Base-by-base conservation (phyloP, 1,140 invertebrate genomes). In the Nomia melanderi region DNA sequence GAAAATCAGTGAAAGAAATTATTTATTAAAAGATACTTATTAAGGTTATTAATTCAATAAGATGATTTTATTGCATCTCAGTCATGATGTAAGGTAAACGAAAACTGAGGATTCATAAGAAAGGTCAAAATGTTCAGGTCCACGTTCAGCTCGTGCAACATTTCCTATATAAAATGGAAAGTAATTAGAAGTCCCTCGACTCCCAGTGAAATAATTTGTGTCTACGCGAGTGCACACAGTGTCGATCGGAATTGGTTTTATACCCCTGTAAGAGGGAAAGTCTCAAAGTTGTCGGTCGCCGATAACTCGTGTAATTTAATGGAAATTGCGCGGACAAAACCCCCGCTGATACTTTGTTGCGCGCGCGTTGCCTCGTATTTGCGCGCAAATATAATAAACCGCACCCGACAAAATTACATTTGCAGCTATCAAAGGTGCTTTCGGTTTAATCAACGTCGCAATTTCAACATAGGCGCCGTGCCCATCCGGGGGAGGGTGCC, bases 331-430 rank as follows among this genome's bases (percentile, higher is more conserved):
- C 2, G 25, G 14, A 41, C 20, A 57, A 23, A 7, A 12, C 9
- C 25, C 9, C 25, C 9, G 36, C 31, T 25, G 2, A 33, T 56
- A 53, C 14, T 56, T 44, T 56, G 62, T 33, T 20, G 17, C 29
- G 17, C 29, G 12, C 5, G 27, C 25, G 64, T 63, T 36, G 27
- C 41, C 54, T 66, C 65, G 63, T 74, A 41, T 74, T 66, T 66
- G 47, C 11, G 9, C 50, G 50, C 9, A 66, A 66, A 74, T 39
- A 74, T 14, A 50, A 50, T 50, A 50, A 50, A 50, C 47, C 47
- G 47, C 47, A 50, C 47, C 47, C n/a, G 47, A n/a, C 20, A n/a
- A 74, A 74, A 74, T 74, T 74, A 74, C 63, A 66, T 66, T 41
- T 25, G 36, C 62, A 41, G 47, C 8, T 66, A 56, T 74, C 62